Conservation (phyloP, 2,888 invertebrate genomes). For the Drosophila barbarae region DNA sequence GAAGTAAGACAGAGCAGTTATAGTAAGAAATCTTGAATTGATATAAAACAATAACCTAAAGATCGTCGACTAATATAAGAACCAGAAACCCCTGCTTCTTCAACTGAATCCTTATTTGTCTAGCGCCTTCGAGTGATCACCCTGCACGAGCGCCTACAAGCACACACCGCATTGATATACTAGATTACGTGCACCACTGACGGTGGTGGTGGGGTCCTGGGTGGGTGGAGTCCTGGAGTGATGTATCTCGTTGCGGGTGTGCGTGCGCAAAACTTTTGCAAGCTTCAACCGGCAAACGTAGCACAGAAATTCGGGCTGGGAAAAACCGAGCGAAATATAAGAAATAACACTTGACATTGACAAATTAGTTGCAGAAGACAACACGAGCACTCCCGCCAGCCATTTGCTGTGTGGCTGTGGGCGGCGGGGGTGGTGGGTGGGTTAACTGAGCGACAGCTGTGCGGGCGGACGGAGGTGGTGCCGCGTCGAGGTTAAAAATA, state of each 20-base stretch:
- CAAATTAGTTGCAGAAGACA: slow-evolving; percentile 76
- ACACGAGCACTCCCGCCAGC: slow-evolving; percentile 33
- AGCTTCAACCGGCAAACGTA: slow-evolving; percentile 32
- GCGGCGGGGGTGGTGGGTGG: slow-evolving; percentile 28
- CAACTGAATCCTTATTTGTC: slow-evolving; percentile 29
- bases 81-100: background rate
- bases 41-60: background rate
- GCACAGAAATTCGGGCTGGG: slow-evolving; percentile 12
- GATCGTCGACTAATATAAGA: background rate
- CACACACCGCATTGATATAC: slow-evolving; percentile 57
- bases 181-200: slow-evolving; percentile 64
- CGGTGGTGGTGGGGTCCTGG: background rate
- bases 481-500: slow-evolving; percentile 63
- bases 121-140: slow-evolving; percentile 20
- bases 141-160: slow-evolving; percentile 65
- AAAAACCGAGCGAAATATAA: slow-evolving; percentile 46
- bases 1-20: background rate
- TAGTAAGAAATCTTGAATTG: background rate
- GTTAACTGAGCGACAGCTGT: slow-evolving; percentile 24
- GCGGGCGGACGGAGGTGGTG: slow-evolving; percentile 5
- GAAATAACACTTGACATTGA: slow-evolving; percentile 78
- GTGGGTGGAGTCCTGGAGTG: slow-evolving; percentile 3
- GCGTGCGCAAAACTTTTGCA: slow-evolving; percentile 60
- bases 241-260: slow-evolving; percentile 35
- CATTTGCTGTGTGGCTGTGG: background rate